A percentile compares a stretch with the other conserved stretches of the same genome.
Conservation (phyloP, 2,113 vertebrate species). For the Phylloscopus trochilus region DNA sequence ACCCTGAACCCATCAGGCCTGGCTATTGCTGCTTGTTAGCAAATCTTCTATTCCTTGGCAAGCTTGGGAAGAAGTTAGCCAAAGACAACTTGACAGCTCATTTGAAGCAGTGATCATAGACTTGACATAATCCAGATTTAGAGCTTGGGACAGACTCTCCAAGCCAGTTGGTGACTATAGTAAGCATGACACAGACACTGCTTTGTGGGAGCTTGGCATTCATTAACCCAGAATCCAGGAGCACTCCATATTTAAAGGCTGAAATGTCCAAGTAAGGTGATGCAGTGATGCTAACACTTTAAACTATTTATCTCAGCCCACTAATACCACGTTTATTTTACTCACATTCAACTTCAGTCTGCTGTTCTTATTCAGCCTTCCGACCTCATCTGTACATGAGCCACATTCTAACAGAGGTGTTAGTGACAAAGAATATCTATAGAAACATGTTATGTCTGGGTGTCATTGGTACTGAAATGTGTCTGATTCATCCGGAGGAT, state of each 20-base stretch:
- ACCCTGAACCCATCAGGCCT: background rate
- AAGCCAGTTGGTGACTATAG: background rate
- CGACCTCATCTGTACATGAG: background rate
- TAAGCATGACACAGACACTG: background rate
- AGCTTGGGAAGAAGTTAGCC: background rate
- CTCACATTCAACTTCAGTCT: background rate
- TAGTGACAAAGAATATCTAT: background rate
- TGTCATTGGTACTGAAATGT: background rate
- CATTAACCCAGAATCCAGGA: background rate
- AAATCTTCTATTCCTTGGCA: background rate
- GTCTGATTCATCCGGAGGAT: background rate
- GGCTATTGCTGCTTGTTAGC: background rate
- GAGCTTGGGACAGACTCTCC: background rate
- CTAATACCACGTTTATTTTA: background rate
- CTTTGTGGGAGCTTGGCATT: slow-evolving; percentile 7
- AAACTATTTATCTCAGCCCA: background rate
- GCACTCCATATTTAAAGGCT: background rate
- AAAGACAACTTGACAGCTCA: background rate
- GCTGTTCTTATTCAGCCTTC: background rate
- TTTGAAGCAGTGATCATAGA: background rate
- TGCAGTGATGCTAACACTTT: background rate
- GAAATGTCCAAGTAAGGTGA: background rate
- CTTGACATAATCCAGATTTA: background rate
- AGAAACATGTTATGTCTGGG: background rate
- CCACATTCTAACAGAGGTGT: background rate